Conservation (phyloP, 2,888 invertebrate species). For the Macaria notata region DNA sequence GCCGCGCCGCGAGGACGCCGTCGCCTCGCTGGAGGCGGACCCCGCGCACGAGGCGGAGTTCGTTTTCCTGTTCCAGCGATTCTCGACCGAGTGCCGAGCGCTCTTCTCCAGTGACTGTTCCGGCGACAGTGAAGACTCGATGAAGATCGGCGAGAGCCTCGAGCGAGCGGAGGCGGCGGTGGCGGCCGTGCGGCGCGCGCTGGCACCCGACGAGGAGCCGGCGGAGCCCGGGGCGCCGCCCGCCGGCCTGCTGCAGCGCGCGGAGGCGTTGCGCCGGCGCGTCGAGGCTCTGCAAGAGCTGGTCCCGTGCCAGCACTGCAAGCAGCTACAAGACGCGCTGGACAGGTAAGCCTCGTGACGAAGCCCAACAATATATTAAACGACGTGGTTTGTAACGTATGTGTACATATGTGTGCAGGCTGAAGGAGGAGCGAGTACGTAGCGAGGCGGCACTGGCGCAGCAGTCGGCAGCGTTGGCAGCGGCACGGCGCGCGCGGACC, state of each 20-base stretch:
- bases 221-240: constrained; percentile 18
- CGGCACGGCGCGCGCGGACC: constrained; percentile 70
- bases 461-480: constrained; percentile 70
- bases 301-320: constrained; percentile 78
- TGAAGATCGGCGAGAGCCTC: constrained; percentile 80
- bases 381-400: too few species aligned
- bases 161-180: constrained; percentile 75
- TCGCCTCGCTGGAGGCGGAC: constrained; percentile 78
- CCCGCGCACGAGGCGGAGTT: constrained; percentile 85
- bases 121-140: constrained; percentile 81
- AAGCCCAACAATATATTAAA: too few species aligned
- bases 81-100: constrained; percentile 84
- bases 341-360: constrained; percentile 62
- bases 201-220: constrained; percentile 41
- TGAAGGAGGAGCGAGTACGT: constrained; percentile 65
- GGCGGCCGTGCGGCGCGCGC: constrained; percentile 63
- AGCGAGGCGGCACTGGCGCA: constrained; percentile 68
- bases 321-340: constrained; percentile 78
- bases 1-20: constrained; percentile 60
- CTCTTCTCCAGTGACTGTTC: constrained; percentile 82
- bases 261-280: constrained; percentile 72
- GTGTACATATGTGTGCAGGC: constrained; percentile 49
- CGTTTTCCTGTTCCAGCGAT: constrained; percentile 85
- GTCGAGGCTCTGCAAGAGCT: constrained; percentile 75
- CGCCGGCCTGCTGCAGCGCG: constrained; percentile 50